Percentiles rank a stretch among this genome's conserved stretches.
Evolutionary conservation across 2,888 invertebrate species (phyloP).

Genomic region (Globia sparganii): DNA sequence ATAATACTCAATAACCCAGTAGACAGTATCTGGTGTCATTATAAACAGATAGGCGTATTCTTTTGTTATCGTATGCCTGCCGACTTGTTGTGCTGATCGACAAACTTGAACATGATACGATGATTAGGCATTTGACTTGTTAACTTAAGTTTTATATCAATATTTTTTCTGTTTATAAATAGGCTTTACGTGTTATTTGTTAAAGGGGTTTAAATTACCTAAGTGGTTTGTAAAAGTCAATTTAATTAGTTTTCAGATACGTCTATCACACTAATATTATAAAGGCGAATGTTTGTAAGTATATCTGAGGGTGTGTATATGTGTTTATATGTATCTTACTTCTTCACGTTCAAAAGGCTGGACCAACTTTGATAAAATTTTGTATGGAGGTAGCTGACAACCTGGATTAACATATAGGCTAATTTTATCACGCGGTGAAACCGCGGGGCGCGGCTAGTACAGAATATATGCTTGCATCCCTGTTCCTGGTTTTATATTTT

Average conservation of each 20-base stretch:
- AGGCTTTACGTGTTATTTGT: background rate
- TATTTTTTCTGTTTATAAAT: conserved; percentile 6
- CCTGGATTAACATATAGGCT: too few species aligned
- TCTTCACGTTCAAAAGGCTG: too few species aligned
- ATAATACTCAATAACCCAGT: conserved; percentile 11
- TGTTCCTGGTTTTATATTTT: too few species aligned
- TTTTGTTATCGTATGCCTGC: conserved; percentile 14
- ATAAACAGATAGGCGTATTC: conserved; percentile 26
- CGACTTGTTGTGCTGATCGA: background rate
- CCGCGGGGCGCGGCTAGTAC: too few species aligned
- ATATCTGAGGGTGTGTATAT: too few species aligned
- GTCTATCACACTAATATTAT: too few species aligned
- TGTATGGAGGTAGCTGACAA: too few species aligned
- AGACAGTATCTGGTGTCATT: conserved; percentile 25
- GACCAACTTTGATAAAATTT: too few species aligned
- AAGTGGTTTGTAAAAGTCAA: background rate
- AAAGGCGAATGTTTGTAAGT: too few species aligned
- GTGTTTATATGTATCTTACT: too few species aligned
- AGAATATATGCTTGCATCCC: background rate
- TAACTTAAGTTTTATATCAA: background rate
- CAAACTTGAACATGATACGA: conserved; percentile 12
- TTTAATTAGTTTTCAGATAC: background rate
- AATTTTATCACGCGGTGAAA: too few species aligned
- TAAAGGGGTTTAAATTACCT: background rate
- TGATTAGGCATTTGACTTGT: background rate